Conservation (phyloP, 2,888 invertebrate genomes). For the Rotaria sp. region DNA sequence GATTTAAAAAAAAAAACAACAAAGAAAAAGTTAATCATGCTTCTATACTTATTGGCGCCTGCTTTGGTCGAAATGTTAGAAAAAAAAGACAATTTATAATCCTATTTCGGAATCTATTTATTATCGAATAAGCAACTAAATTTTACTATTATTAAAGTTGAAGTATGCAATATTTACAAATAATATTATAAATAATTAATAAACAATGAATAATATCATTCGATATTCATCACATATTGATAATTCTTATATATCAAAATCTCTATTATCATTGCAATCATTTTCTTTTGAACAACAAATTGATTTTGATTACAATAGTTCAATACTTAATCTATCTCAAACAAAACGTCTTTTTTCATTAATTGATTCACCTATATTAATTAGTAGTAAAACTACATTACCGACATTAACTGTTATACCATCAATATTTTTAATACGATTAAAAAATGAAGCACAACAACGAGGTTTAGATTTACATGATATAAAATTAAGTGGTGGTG, state of each 20-base stretch:
- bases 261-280: background rate
- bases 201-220: background rate
- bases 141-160: no score
- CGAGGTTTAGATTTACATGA: background rate
- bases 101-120: no score
- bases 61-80: background rate
- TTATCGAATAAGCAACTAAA: no score
- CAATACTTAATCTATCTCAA: background rate
- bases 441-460: background rate
- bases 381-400: background rate
- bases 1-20: no score
- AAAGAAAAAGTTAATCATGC: background rate
- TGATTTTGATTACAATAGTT: background rate
- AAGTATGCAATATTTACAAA: no score
- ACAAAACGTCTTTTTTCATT: background rate
- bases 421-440: background rate
- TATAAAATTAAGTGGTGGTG: conserved; percentile 16
- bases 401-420: background rate
- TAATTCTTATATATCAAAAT: background rate
- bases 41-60: background rate
- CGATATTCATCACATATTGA: no score
- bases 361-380: background rate
- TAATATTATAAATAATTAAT: no score
- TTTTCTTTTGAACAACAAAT: background rate
- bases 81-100: background rate